phyloP scores from a whole-genome alignment of 2,888 invertebrate species.

The Molorchus minor region DNA sequence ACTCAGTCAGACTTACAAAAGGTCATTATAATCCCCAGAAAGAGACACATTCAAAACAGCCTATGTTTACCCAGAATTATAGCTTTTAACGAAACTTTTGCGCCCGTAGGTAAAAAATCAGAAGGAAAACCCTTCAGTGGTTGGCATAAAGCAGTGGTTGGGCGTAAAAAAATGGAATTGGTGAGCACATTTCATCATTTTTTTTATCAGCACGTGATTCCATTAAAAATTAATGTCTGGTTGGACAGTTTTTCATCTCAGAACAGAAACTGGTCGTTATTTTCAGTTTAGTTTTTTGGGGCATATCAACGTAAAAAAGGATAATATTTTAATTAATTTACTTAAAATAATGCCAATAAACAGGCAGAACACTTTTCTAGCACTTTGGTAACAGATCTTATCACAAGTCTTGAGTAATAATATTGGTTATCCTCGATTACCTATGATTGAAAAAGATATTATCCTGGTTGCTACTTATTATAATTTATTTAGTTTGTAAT shows the following conservation, averaged over 20 bases:
- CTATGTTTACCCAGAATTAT: conserved; percentile 4
- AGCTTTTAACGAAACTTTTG: conserved; percentile 1
- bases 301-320: conserved; percentile 4
- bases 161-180: conserved; percentile 4
- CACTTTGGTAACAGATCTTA: conserved; percentile 4
- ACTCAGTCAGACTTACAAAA: not conserved
- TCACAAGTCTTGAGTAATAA: conserved; percentile 4
- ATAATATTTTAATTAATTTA: conserved; percentile 6
- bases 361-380: conserved; percentile 2
- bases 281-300: not conserved
- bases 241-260: conserved; percentile 1
- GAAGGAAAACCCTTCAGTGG: conserved; percentile 1
- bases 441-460: conserved; percentile 4
- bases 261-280: conserved; percentile 4
- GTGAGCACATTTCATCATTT: conserved; percentile 6
- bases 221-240: not conserved
- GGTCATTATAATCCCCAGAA: conserved; percentile 1
- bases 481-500: conserved; percentile 4
- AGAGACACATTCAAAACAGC: conserved; percentile 4
- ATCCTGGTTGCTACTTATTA: not conserved
- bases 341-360: conserved; percentile 6
- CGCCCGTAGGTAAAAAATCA: conserved; percentile 1
- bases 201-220: conserved; percentile 4
- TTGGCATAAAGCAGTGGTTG: conserved; percentile 3
- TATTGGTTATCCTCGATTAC: conserved; percentile 3